Conservation (phyloP, 2,113 vertebrate genomes). For the Sus scrofa region DNA sequence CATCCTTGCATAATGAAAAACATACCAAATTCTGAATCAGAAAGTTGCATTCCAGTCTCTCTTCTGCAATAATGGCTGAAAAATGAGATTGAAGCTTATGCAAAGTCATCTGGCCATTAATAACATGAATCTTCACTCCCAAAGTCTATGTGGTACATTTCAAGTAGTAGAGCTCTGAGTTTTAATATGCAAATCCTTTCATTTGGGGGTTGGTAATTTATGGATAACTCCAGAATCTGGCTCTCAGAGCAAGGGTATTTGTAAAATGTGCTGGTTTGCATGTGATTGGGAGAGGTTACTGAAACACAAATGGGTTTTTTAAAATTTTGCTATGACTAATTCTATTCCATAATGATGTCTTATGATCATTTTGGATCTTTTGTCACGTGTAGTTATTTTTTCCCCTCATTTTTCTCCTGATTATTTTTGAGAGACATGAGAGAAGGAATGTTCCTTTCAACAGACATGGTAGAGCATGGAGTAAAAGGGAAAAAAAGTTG, state of each 20-base stretch:
- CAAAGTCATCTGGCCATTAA: conserved; percentile 26
- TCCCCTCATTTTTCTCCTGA: background rate
- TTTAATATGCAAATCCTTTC: conserved; percentile 79
- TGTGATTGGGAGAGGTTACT: conserved; percentile 85
- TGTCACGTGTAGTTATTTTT: background rate
- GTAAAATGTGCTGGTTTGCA: conserved; percentile 81
- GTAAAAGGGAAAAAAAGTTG: background rate
- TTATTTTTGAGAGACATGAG: background rate
- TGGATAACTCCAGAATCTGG: conserved; percentile 77
- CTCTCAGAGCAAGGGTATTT: conserved; percentile 77
- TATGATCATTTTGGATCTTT: conserved; percentile 30
- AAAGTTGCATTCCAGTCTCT: background rate
- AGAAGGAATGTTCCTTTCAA: background rate
- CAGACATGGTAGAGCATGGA: background rate
- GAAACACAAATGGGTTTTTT: conserved; percentile 80
- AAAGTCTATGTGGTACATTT: conserved; percentile 42
- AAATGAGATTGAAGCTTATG: background rate
- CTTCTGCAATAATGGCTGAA: background rate
- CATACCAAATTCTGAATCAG: background rate
- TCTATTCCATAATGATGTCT: background rate
- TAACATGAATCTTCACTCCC: conserved; percentile 51
- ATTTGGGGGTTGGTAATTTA: conserved; percentile 73
- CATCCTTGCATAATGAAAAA: background rate
- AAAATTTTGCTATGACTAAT: conserved; percentile 67
- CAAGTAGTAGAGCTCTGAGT: conserved; percentile 62